A percentile compares a stretch with the other conserved stretches of the same genome.
phyloP scores from a whole-genome alignment of 2,888 invertebrate genomes.

The Pristionchus maxplancki region DNA sequence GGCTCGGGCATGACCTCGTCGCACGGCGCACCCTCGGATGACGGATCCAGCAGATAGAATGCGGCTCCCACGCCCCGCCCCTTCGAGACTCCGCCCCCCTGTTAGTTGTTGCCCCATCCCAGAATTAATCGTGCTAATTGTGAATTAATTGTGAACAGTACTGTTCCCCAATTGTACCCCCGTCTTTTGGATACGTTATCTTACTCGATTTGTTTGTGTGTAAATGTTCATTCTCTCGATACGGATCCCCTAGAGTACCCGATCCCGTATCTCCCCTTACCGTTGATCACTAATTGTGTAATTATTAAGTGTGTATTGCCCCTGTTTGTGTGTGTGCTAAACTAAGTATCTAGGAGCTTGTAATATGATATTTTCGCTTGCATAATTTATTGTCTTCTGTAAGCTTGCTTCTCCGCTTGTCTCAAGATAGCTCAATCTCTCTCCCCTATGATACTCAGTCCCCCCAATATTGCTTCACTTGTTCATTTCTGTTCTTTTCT shows the following conservation, averaged over 20 bases:
- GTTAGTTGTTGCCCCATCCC: background rate
- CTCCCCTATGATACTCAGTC: constrained; percentile 12
- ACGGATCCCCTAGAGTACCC: background rate
- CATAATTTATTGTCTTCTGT: background rate
- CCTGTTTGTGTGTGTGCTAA: background rate
- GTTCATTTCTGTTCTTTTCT: background rate
- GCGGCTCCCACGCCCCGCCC: background rate
- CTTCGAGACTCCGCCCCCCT: background rate
- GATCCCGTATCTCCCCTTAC: background rate
- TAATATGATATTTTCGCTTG: background rate
- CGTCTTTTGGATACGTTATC: background rate
- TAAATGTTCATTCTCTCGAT: background rate
- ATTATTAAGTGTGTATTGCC: background rate
- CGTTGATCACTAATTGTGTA: background rate
- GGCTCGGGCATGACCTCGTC: constrained; percentile 48
- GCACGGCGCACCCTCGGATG: constrained; percentile 23
- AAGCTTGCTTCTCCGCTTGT: background rate
- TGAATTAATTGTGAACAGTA: background rate
- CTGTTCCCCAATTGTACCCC: background rate
- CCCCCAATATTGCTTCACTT: constrained; percentile 3
- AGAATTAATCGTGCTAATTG: background rate
- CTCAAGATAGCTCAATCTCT: constrained; percentile 6
- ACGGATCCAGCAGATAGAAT: constrained; percentile 18
- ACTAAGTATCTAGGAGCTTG: constrained; percentile 20
- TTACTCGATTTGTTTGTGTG: constrained; percentile 7